Percentiles rank a stretch among this genome's conserved stretches.
These are phyloP conservation scores for Leguminivora glycinivorella DNA, from an alignment of 1,140 invertebrate genomes.

Conservation along the genomic window DNA sequence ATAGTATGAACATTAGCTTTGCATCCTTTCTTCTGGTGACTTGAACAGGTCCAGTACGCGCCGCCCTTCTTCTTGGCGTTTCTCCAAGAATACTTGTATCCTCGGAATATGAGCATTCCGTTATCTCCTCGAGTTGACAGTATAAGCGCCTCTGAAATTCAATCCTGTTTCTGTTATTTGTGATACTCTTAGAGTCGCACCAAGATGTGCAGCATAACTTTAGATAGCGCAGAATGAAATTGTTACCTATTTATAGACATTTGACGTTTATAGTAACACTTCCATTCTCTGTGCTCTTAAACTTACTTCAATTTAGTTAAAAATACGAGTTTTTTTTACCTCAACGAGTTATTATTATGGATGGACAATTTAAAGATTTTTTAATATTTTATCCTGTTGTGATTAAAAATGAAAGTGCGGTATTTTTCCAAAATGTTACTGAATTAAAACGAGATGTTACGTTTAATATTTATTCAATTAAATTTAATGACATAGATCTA, in stretches of 20 bases:
- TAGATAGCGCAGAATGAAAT: too few relatives aligned
- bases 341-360: too few relatives aligned
- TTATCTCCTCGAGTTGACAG: conserved; percentile 51
- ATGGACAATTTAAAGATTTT: background rate
- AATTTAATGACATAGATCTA: background rate
- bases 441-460: background rate
- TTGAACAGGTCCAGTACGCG: conserved; percentile 62
- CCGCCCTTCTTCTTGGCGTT: conserved; percentile 53
- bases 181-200: background rate
- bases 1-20: conserved; percentile 53
- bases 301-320: too few relatives aligned
- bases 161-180: background rate
- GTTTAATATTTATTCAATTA: background rate
- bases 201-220: too few relatives aligned
- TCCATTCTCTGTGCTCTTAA: too few relatives aligned
- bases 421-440: background rate
- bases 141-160: conserved; percentile 49
- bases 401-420: background rate
- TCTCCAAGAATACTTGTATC: conserved; percentile 58
- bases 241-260: too few relatives aligned
- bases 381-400: background rate
- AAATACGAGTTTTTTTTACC: too few relatives aligned
- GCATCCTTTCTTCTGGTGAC: conserved; percentile 63
- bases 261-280: too few relatives aligned
- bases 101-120: conserved; percentile 48